phyloP scores from a whole-genome alignment of 2,797 vertebrate species.

The Poeciliopsis infans region DNA sequence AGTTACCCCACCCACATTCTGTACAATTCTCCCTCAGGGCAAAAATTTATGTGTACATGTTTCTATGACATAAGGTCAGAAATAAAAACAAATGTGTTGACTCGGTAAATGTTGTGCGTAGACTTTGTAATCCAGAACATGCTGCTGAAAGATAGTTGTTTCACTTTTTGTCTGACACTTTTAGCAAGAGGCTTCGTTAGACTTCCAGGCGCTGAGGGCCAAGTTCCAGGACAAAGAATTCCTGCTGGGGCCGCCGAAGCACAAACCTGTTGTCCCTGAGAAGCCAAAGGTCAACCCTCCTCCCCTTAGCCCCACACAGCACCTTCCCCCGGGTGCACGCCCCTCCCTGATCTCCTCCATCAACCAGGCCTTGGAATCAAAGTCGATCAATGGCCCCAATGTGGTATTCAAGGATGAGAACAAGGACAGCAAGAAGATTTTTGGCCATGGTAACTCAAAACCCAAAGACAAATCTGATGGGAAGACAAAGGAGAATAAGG shows the following conservation, averaged over 20 bases:
- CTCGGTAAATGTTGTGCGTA: not conserved
- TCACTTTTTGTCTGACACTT: constrained; percentile 10
- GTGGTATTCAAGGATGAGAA: constrained; percentile 80
- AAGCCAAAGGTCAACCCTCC: constrained; percentile 60
- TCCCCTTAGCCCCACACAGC: constrained; percentile 55
- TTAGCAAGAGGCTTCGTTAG: constrained; percentile 79
- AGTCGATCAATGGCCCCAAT: constrained; percentile 42
- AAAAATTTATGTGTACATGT: not conserved
- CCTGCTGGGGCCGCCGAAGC: constrained; percentile 63
- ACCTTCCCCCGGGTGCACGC: constrained; percentile 70
- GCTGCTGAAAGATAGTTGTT: not conserved
- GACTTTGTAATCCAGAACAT: not conserved
- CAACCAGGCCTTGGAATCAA: constrained; percentile 65
- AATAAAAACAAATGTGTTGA: not conserved
- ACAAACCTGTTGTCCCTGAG: constrained; percentile 62
- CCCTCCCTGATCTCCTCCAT: constrained; percentile 75
- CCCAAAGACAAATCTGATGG: constrained; percentile 51
- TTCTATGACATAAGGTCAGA: not conserved
- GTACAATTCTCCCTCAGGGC: not conserved
- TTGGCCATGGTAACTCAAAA: constrained; percentile 36
- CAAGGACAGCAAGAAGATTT: constrained; percentile 62
- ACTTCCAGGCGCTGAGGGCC: constrained; percentile 85
- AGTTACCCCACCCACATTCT: not conserved
- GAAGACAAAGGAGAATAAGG: constrained; percentile 53
- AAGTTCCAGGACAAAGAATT: constrained; percentile 83